Conservation (phyloP, 2,797 vertebrate species). For the Discoglossus pictus region DNA sequence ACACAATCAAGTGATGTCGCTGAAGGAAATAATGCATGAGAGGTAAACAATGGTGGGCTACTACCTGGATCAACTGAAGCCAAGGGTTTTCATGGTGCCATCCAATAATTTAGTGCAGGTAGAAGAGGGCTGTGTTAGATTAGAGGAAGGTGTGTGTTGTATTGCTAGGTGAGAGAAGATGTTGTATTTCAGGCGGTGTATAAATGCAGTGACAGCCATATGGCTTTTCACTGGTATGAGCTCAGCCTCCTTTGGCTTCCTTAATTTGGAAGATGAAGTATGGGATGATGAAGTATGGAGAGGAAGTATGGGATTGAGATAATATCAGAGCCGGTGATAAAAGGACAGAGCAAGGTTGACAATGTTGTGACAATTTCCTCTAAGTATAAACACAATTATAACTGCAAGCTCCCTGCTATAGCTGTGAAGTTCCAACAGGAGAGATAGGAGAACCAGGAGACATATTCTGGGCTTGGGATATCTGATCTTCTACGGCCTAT, state of each 20-base stretch:
- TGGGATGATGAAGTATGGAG: too few relatives aligned
- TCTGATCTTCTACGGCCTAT: conserved; percentile 85
- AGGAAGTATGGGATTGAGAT: conserved; percentile 95
- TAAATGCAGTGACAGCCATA: neutral
- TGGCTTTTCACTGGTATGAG: conserved; percentile 30
- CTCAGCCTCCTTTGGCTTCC: conserved; percentile 67
- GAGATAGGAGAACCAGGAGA: conserved; percentile 73
- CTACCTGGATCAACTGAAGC: conserved; percentile 2
- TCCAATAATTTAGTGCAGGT: conserved; percentile 5
- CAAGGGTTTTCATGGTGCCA: neutral
- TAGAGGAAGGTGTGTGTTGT: conserved; percentile 27
- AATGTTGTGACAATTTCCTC: conserved; percentile 91
- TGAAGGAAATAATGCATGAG: conserved; percentile 8
- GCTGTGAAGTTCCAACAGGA: conserved; percentile 84
- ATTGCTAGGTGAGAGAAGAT: conserved; percentile 11
- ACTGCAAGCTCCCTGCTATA: conserved; percentile 87
- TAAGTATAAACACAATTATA: conserved; percentile 91
- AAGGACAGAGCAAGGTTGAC: conserved; percentile 80
- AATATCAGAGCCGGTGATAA: conserved; percentile 84
- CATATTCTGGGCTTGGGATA: conserved; percentile 83
- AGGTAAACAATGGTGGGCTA: neutral
- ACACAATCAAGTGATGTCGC: too few relatives aligned
- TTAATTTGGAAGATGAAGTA: conserved; percentile 92
- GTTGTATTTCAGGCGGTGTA: neutral
- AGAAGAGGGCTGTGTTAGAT: neutral